Evolutionary conservation across 2,797 vertebrate genomes (phyloP).

Genomic region (Crocidura indochinensis): DNA sequence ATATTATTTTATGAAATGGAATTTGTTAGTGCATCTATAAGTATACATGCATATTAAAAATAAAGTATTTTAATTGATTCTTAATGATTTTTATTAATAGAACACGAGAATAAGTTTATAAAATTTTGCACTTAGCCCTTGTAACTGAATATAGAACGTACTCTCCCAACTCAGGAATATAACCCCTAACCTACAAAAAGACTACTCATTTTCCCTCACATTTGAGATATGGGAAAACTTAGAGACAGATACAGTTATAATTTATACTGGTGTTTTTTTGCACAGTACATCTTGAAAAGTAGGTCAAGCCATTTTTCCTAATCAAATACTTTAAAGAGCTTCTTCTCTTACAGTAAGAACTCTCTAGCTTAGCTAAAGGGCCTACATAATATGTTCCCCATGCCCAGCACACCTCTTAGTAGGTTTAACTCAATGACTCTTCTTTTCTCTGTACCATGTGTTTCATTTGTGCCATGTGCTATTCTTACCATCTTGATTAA

Average conservation of each 20-base stretch:
- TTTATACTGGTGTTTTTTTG: neutral
- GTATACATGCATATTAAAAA: slow-evolving; percentile 17
- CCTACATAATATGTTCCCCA: neutral
- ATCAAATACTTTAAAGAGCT: no score
- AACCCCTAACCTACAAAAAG: neutral
- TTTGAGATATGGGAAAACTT: neutral
- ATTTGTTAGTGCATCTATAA: neutral
- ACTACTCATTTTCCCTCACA: neutral
- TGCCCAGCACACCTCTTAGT: no score
- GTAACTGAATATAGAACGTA: neutral
- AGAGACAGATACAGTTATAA: neutral
- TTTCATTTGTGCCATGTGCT: neutral
- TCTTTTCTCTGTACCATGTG: neutral
- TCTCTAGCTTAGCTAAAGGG: neutral
- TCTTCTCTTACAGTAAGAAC: no score
- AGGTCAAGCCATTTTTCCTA: no score
- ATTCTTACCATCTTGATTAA: neutral
- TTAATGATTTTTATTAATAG: neutral
- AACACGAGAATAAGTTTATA: neutral
- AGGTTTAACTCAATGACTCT: neutral
- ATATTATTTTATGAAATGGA: neutral
- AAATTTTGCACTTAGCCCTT: neutral
- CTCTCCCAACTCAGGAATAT: neutral
- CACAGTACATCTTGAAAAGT: no score
- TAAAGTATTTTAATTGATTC: neutral